Percentiles rank a stretch among this genome's conserved stretches.
phyloP scores from a whole-genome alignment of 2,113 vertebrate genomes.

The Smithornis capensis region DNA sequence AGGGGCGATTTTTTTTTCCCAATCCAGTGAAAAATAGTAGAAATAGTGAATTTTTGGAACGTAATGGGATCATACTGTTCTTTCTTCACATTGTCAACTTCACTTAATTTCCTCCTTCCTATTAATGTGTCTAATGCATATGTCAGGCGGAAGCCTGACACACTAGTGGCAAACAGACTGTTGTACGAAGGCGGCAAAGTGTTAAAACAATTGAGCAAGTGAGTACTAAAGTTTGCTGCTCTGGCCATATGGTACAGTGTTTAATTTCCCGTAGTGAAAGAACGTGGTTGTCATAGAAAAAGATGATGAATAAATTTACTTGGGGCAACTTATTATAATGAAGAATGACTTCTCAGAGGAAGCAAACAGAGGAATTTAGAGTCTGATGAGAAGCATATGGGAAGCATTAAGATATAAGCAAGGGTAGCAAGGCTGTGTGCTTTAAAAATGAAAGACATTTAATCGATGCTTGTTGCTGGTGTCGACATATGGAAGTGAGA shows the following conservation, averaged over 20 bases:
- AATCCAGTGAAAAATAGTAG: conserved; percentile 55
- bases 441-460: conserved; percentile 75
- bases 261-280: conserved; percentile 83
- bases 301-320: conserved; percentile 85
- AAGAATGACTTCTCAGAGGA: conserved; percentile 80
- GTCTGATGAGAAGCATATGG: conserved; percentile 77
- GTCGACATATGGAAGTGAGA: conserved; percentile 79
- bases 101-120: conserved; percentile 72
- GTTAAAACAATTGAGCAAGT: conserved; percentile 84
- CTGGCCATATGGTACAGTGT: conserved; percentile 82
- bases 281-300: conserved; percentile 79
- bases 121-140: conserved; percentile 79
- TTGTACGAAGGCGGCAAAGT: conserved; percentile 80
- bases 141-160: conserved; percentile 75
- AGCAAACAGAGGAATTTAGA: conserved; percentile 72
- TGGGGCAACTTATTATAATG: conserved; percentile 82
- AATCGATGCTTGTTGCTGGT: conserved; percentile 74
- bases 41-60: conserved; percentile 70
- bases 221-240: conserved; percentile 80
- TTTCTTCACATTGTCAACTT: conserved; percentile 78
- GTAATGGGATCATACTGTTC: conserved; percentile 76
- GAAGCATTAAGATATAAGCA: conserved; percentile 76
- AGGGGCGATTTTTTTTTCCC: background rate
- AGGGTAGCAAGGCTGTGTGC: conserved; percentile 59
- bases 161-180: conserved; percentile 78